Conservation (phyloP, 2,888 invertebrate genomes). For the Ellobium chinense region DNA sequence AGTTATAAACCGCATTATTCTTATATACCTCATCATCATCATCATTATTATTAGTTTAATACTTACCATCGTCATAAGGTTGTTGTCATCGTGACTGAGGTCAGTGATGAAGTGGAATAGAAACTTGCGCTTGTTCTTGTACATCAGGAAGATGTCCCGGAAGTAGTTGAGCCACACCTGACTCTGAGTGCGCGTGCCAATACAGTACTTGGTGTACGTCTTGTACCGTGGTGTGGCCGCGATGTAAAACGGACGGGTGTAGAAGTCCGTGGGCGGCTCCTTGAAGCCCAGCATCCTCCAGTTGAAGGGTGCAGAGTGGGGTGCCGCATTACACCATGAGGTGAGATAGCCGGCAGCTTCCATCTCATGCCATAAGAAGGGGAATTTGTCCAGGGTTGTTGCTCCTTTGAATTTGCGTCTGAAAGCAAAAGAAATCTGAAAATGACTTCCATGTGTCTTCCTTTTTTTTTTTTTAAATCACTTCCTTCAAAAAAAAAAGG, state of each 20-base stretch:
- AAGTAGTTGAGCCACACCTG: conserved; percentile 73
- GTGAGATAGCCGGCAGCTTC: conserved; percentile 81
- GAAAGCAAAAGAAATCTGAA: too few relatives aligned
- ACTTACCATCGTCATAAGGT: conserved; percentile 82
- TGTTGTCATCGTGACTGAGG: conserved; percentile 91
- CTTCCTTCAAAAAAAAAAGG: too few relatives aligned
- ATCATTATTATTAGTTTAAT: not conserved
- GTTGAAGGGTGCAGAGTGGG: conserved; percentile 90
- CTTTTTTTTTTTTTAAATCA: too few relatives aligned
- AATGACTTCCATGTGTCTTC: too few relatives aligned
- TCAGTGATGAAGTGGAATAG: conserved; percentile 93
- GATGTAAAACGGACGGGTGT: conserved; percentile 86
- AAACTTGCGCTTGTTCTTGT: conserved; percentile 87
- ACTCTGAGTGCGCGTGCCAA: conserved; percentile 87
- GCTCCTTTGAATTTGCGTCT: conserved; percentile 84
- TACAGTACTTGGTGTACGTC: conserved; percentile 80
- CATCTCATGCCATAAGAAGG: conserved; percentile 91
- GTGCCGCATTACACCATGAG: conserved; percentile 91
- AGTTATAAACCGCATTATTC: too few relatives aligned
- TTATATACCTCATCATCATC: too few relatives aligned
- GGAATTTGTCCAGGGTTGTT: conserved; percentile 86
- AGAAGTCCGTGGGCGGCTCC: conserved; percentile 91
- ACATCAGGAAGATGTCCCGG: conserved; percentile 82
- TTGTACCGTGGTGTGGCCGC: not conserved
- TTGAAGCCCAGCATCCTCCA: conserved; percentile 92